A percentile compares a stretch with the other conserved stretches of the same genome.
Evolutionary conservation across 35 echinoderm and acorn worm genomes (phyloP).

Genomic region (Strongylocentrotus purpuratus): DNA sequence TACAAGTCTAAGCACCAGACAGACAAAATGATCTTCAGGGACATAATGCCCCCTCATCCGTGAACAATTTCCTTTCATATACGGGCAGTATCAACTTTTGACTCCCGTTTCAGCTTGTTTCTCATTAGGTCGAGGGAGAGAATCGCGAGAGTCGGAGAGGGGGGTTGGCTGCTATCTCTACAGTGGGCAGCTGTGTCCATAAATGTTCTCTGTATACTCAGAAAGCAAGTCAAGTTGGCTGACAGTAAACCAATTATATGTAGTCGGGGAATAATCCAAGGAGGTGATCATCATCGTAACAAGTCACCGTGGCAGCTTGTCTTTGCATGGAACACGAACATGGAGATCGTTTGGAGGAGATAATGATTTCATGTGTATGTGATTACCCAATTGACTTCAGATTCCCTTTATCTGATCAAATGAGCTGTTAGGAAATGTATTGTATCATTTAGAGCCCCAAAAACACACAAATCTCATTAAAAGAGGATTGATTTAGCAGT

Average conservation of each 20-base stretch:
- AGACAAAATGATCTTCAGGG: not conserved
- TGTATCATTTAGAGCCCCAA: too few species aligned
- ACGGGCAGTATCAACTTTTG: not conserved
- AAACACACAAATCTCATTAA: too few species aligned
- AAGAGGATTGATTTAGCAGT: too few species aligned
- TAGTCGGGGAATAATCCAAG: not conserved
- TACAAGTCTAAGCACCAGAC: too few species aligned
- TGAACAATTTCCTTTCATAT: not conserved
- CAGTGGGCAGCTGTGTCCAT: not conserved
- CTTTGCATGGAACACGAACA: not conserved
- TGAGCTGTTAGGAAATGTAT: not conserved
- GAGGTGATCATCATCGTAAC: not conserved
- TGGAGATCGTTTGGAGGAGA: not conserved
- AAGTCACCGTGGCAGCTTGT: not conserved
- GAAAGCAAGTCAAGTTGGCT: constrained; percentile 1
- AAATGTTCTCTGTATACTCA: not conserved
- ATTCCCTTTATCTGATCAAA: not conserved
- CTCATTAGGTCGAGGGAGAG: not conserved
- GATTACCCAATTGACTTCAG: not conserved
- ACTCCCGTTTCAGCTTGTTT: not conserved
- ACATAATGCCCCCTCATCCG: not conserved
- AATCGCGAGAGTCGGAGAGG: not conserved
- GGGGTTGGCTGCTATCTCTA: not conserved
- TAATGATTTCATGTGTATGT: not conserved
- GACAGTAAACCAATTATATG: constrained; percentile 13